phyloP scores from a whole-genome alignment of 2,888 invertebrate species.

The Formica aserva region DNA sequence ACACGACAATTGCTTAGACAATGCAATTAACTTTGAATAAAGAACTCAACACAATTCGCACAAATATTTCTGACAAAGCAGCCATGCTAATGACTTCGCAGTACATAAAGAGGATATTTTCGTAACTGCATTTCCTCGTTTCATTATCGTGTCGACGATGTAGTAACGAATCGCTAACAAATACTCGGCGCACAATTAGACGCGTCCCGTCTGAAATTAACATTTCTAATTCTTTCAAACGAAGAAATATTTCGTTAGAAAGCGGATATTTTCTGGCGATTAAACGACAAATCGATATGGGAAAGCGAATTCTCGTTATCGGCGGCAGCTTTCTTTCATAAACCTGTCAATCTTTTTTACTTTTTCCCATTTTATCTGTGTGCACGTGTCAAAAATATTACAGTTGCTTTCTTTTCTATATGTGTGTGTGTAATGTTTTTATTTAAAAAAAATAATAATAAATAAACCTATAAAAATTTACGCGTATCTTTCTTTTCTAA shows the following conservation, averaged over 20 bases:
- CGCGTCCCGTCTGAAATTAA: not conserved
- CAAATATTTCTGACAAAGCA: not conserved
- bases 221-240: not conserved
- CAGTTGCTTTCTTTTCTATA: not conserved
- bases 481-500: not conserved
- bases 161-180: slow-evolving; percentile 25
- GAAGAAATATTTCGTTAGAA: not conserved
- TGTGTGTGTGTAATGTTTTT: not conserved
- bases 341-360: not conserved
- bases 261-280: not conserved
- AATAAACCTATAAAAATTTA: not conserved
- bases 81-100: slow-evolving; percentile 4
- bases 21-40: not conserved
- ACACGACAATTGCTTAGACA: not conserved
- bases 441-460: not conserved
- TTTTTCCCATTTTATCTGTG: not conserved
- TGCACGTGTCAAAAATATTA: not conserved
- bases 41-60: not conserved
- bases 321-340: not conserved
- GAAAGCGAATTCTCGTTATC: not conserved
- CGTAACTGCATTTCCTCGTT: slow-evolving; percentile 7
- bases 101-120: slow-evolving; percentile 8
- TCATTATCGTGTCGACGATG: slow-evolving; percentile 31
- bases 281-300: not conserved
- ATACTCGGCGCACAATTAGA: not conserved